Conservation (phyloP, 1,140 invertebrate species). For the Diorhabda elongata region DNA sequence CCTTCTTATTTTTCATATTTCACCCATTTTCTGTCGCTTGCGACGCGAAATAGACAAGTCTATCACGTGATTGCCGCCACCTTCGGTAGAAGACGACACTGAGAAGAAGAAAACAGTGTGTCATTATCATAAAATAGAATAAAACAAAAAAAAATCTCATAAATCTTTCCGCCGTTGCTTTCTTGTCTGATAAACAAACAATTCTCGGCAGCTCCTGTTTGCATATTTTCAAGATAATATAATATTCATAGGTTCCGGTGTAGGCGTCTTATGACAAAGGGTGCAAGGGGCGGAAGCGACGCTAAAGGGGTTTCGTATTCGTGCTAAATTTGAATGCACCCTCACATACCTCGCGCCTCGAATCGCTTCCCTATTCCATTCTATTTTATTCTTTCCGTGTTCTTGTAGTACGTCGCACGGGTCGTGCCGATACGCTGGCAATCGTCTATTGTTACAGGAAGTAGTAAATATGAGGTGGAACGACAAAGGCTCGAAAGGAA, state of each 20-base stretch:
- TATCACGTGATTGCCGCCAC: too few relatives aligned
- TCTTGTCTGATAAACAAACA: not conserved
- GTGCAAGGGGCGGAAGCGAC: not conserved
- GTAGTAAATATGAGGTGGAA: not conserved
- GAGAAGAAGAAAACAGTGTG: too few relatives aligned
- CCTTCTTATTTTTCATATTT: too few relatives aligned
- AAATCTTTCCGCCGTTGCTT: too few relatives aligned
- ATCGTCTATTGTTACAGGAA: constrained; percentile 15
- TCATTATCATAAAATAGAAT: too few relatives aligned
- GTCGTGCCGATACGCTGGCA: constrained; percentile 10
- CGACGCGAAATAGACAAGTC: too few relatives aligned
- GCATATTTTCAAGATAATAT: constrained; percentile 20
- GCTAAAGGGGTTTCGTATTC: constrained; percentile 8
- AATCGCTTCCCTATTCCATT: constrained; percentile 3
- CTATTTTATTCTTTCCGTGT: constrained; percentile 1
- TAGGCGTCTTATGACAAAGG: constrained; percentile 6
- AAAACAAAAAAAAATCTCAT: too few relatives aligned
- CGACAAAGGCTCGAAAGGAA: too few relatives aligned
- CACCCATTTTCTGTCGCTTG: too few relatives aligned
- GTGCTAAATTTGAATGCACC: constrained; percentile 18
- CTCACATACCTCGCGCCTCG: constrained; percentile 9
- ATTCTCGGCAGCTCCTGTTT: not conserved
- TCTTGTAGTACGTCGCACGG: not conserved
- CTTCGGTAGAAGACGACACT: too few relatives aligned
- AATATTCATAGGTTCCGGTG: constrained; percentile 21